These are phyloP conservation scores for Egretta garzetta DNA, from an alignment of 2,113 vertebrate genomes.

Conservation along the genomic window DNA sequence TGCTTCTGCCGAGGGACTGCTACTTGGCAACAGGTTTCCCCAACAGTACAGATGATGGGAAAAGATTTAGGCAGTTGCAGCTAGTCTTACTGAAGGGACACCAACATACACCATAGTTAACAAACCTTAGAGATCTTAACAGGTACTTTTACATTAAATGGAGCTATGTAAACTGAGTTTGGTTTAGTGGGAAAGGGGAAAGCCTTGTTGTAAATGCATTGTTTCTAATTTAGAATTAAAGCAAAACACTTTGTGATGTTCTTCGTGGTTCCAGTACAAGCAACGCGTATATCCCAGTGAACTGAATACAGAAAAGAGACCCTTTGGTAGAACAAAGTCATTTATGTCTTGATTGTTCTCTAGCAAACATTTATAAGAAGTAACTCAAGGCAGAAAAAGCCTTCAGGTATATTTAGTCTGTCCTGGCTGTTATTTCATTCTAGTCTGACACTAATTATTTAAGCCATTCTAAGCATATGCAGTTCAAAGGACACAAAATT, in stretches of 20 bases:
- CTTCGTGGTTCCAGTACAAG: not conserved
- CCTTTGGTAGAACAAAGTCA: not conserved
- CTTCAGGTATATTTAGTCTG: not conserved
- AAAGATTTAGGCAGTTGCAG: not conserved
- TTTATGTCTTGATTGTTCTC: not conserved
- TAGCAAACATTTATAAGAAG: not conserved
- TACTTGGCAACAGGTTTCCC: not conserved
- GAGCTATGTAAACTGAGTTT: not conserved
- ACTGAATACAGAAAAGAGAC: not conserved
- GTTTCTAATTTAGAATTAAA: not conserved
- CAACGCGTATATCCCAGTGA: not conserved
- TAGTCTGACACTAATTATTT: not conserved
- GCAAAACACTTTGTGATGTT: not conserved
- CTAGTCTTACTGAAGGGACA: not conserved
- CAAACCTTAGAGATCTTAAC: not conserved
- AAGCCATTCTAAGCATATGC: not conserved
- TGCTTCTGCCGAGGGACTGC: not conserved
- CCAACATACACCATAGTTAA: not conserved
- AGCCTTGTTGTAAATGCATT: not conserved
- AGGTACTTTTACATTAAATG: not conserved
- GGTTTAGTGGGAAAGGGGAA: not conserved
- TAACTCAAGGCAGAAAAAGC: not conserved
- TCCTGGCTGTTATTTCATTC: not conserved
- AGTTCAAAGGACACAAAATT: not conserved
- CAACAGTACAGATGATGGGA: not conserved